These are phyloP conservation scores for Myiotriccus ornatus DNA, from an alignment of 2,797 vertebrate species.

Conservation along the genomic window DNA sequence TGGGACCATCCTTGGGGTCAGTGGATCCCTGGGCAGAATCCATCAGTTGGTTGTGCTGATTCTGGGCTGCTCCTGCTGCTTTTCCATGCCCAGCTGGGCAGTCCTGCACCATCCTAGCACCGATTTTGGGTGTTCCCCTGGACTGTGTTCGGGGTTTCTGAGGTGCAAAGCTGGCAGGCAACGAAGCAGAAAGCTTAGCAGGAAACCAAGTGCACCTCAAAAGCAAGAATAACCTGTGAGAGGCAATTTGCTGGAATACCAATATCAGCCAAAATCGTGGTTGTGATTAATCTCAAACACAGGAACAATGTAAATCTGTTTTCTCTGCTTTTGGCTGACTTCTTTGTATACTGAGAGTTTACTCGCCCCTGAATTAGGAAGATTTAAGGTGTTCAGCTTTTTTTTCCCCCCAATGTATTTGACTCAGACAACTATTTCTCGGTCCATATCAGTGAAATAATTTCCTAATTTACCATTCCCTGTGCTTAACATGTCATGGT, in stretches of 20 bases:
- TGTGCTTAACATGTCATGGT: neutral
- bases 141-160: neutral
- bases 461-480: neutral
- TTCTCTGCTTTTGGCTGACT: neutral
- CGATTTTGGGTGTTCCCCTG: neutral
- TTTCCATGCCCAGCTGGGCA: neutral
- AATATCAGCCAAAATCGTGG: rapidly evolving
- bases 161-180: neutral
- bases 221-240: neutral
- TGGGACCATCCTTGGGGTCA: neutral
- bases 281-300: neutral
- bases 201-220: neutral
- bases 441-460: neutral
- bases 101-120: neutral
- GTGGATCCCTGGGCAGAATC: neutral
- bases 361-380: neutral
- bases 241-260: neutral
- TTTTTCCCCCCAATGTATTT: rapidly evolving
- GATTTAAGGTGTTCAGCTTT: neutral
- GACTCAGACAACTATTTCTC: neutral
- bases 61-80: neutral
- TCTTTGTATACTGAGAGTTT: neutral
- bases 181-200: neutral
- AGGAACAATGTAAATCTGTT: neutral
- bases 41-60: neutral